These are phyloP conservation scores for Antennarius striatus DNA, from an alignment of 2,113 vertebrate species.

Conservation along the genomic window DNA sequence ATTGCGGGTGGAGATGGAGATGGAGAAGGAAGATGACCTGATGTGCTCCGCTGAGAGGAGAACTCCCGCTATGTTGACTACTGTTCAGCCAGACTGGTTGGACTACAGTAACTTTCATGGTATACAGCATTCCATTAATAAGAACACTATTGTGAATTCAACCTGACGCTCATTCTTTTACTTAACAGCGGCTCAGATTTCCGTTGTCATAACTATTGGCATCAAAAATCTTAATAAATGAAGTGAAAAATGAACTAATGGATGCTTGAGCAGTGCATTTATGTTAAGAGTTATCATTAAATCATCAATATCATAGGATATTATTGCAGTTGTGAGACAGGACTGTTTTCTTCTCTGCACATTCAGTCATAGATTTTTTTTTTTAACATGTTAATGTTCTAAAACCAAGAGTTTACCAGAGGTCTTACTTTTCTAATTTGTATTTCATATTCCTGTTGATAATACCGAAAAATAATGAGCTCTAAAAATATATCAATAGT, in stretches of 20 bases:
- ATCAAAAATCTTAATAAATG: no score
- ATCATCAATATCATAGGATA: no score
- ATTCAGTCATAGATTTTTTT: no score
- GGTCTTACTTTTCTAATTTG: neutral
- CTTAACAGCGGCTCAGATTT: no score
- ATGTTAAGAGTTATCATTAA: neutral
- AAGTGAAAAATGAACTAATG: no score
- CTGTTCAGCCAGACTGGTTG: conserved; percentile 21
- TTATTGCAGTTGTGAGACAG: no score
- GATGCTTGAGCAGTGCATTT: neutral
- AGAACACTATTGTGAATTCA: neutral
- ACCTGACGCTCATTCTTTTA: conserved; percentile 1
- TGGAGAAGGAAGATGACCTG: conserved; percentile 75
- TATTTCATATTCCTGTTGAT: neutral
- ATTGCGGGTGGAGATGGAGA: conserved; percentile 80
- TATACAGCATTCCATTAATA: conserved; percentile 66
- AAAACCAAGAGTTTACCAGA: neutral
- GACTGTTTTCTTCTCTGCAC: no score
- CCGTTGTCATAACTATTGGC: no score
- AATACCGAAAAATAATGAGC: no score
- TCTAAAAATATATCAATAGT: neutral
- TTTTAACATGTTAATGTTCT: neutral
- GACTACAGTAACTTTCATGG: conserved; percentile 85
- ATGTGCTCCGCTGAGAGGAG: conserved; percentile 44
- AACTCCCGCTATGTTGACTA: conserved; percentile 24